Evolutionary conservation across 2,797 vertebrate genomes (phyloP), one percentile per base, ranked within the genome.

Genomic region (Sebastes oblongus): DNA sequence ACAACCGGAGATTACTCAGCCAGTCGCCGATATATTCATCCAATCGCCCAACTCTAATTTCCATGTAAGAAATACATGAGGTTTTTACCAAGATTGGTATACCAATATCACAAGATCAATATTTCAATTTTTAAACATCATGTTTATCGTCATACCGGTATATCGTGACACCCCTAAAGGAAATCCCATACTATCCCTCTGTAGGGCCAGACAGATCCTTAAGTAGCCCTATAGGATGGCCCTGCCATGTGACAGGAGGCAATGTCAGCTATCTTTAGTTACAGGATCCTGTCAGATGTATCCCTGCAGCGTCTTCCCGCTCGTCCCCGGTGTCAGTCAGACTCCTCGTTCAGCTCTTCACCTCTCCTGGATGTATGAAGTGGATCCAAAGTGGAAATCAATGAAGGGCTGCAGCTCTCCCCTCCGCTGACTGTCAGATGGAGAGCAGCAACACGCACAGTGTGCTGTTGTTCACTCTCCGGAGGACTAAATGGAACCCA

Each of bases 321-420:
- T 73, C 12, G 3, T 50, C 52, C 62, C 66, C 14, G 61, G 24
- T 82, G 69, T 92, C 79, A 71, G 11, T 85, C 60, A 70, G 9
- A 24, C 76, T 46, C 18, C 22, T 54, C 54, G 3, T 76, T 81
- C 71, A 29, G 16, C 64, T 78, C 55, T 30, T 85, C 75, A 85
- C 4, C 66, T 77, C 56, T 78, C 77, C 54, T 56, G 75, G 59
- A 84, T 52, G 55, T 75, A 61, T 84, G 74, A 86, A 88, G 82
- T 81, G 64, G 68, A 76, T 77, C 46, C 55, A 56, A 78, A 86
- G 81, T 78, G 69, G 73, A 91, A 89, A 91, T 89, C 90, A 80
- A 88, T 89, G 62, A 59, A 16, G 16, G 68, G 25, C 32, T 36
- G 59, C 61, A 25, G 68, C 81, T 81, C 73, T 81, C 68, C 67